Percentiles rank a stretch among this genome's conserved stretches.
Evolutionary conservation across 2,888 invertebrate species (phyloP).

Genomic region (Ichneumoninae sp.): DNA sequence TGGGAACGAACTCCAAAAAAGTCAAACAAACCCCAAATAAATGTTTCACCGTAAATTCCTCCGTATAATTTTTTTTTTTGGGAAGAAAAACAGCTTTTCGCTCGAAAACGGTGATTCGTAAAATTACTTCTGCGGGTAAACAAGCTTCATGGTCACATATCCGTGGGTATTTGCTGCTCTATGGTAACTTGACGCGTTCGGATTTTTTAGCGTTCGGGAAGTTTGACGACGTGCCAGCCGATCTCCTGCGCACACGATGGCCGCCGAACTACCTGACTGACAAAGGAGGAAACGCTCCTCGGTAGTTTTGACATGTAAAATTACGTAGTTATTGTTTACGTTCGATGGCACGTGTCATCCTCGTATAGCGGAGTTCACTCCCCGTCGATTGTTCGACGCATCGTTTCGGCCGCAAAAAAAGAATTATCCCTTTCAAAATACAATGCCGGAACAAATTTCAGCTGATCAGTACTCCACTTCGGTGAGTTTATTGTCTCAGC

Average conservation of each 20-base stretch:
- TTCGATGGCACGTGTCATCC: constrained; percentile 21
- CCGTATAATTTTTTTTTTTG: too few relatives aligned
- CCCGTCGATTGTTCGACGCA: background rate
- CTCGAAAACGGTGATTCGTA: too few relatives aligned
- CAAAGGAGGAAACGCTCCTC: constrained; percentile 26
- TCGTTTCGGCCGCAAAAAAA: constrained; percentile 2
- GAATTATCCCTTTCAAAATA: background rate
- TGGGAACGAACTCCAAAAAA: too few relatives aligned
- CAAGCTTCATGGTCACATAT: background rate
- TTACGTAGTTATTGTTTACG: constrained; percentile 15
- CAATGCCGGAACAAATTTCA: constrained; percentile 85
- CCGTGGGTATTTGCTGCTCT: background rate
- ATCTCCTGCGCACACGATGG: constrained; percentile 37
- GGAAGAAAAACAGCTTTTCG: too few relatives aligned
- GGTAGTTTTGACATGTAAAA: constrained; percentile 34
- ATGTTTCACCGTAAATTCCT: too few relatives aligned
- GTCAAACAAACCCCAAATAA: too few relatives aligned
- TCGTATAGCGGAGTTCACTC: background rate
- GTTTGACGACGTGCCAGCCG: background rate
- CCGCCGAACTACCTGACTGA: constrained; percentile 33
- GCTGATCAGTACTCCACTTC: constrained; percentile 88
- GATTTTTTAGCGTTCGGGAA: constrained; percentile 5
- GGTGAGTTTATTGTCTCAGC: constrained; percentile 83
- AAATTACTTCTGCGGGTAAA: background rate
- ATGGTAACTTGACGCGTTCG: background rate